A percentile compares a stretch with the other conserved stretches of the same genome.
These are phyloP conservation scores for Alentia gelatinosa DNA, from an alignment of 2,888 invertebrate genomes.

Conservation along the genomic window DNA sequence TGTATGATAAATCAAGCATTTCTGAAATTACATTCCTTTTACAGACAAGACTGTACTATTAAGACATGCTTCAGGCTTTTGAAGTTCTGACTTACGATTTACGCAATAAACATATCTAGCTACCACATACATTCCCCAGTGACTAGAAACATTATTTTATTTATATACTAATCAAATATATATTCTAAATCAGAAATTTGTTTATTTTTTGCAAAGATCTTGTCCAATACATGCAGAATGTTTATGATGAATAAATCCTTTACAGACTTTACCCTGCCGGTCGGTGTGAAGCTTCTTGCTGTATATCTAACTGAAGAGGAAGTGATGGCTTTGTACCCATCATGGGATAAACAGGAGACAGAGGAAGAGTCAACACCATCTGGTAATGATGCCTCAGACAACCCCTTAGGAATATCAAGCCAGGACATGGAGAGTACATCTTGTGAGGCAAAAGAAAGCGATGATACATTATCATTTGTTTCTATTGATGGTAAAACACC, in stretches of 20 bases:
- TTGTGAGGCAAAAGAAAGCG: neutral
- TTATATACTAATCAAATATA: no score
- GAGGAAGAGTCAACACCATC: neutral
- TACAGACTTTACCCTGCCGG: constrained; percentile 87
- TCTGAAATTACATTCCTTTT: no score
- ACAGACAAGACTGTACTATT: no score
- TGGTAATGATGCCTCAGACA: neutral
- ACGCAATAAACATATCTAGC: no score
- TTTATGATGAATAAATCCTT: constrained; percentile 52
- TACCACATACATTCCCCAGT: no score
- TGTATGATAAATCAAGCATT: no score
- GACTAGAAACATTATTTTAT: no score
- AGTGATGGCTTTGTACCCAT: constrained; percentile 47
- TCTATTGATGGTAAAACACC: neutral
- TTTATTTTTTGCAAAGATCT: no score
- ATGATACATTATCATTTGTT: neutral
- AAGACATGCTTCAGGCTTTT: no score
- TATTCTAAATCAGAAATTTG: no score
- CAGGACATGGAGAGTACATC: neutral
- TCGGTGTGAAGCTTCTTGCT: constrained; percentile 89
- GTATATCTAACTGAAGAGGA: constrained; percentile 88
- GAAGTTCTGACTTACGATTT: no score
- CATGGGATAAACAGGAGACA: neutral
- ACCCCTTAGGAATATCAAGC: neutral
- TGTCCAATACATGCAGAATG: no score